Evolutionary conservation across 2,888 invertebrate species (phyloP), one percentile per base, ranked within the genome.

Genomic region (Apantesis nais): DNA sequence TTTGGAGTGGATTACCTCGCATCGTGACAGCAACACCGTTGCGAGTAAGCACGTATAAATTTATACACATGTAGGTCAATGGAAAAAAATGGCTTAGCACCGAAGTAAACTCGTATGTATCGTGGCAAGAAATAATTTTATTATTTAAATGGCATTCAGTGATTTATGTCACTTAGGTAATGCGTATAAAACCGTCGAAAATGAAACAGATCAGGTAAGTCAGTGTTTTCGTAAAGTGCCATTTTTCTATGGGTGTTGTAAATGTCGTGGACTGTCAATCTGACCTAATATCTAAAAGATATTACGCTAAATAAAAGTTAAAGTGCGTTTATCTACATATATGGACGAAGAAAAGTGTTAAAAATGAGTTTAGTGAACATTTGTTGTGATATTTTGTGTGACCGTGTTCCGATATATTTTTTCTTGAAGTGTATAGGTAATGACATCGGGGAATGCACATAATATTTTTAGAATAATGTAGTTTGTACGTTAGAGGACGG

Each of bases 101-200:
- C 90, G 89, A 88, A 89, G 86, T 84, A 86, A 92, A 90, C 89
- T 92, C 91, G 81, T 94, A 93, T 93, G 92, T 93, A 91, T 92
- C 93, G 94, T 95, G 94, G 93, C 93, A 94, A 93, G 90, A 90
- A 92, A 92, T 92, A 93, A 89, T 89, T 92, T 94, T 92, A 83
- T 92, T 92, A 92, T 94, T 92, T 95, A 95, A 95, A 95, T 95
- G 95, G 95, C 95, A 92, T 95, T 93, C 94, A 95, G 95, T 95
- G 95, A 95, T 94, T 89, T 95, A 91, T 94, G 94, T 91, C 94
- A 93, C 88, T 88, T 93, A 93, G 88, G 93, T 87, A 95, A 95
- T 91, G 92, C 93, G 90, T 95, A 90, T 86, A 95, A 94, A 93
- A 89, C 90, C 86, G 89, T 93, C 86, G 95, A 95, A 94, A 95